Evolutionary conservation across 2,888 invertebrate species (phyloP), one percentile per base, ranked within the genome.

Genomic region (Thymelicus lineola): DNA sequence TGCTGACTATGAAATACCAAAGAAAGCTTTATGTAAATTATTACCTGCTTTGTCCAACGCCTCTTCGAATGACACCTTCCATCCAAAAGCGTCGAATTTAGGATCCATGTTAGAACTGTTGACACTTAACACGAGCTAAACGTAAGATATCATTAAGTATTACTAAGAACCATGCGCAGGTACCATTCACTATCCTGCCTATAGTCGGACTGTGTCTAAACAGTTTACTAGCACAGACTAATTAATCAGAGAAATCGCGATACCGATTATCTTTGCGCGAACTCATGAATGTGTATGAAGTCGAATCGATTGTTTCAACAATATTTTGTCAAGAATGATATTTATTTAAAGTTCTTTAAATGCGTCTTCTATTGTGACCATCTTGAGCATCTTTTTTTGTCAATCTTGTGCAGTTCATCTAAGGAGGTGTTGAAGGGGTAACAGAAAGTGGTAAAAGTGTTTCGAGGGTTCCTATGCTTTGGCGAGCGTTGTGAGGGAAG

Each of bases 1-100:
- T 28, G 28, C 3, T 5, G 28, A 28, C 28, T 28, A 28, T 5
- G 28, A 12, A 38, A 38, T 38, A 38, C 3, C 38, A 38, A 28
- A 28, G 42, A 42, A 10, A 12, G 3, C 0, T 10, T 12, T 12
- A 12, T 17, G 15, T 59, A 36, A 17, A 42, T n/a, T n/a, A n/a
- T n/a, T 55, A 76, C 77, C 77, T 58, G 77, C 58, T 73, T 62
- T 74, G 17, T 72, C 71, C 58, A 78, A 69, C 7, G 77, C 77
- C 45, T 70, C 75, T 62, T 77, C 76, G 53, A 78, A 77, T 0
- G 76, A 65, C n/a, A 76, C 71, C 61, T 74, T 76, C 3, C 70
- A 60, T n/a, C 69, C 73, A 35, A 67, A 53, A 9, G 28, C 66
- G 60, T 66, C 55, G 45, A 58, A 46, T 36, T 6, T 10, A 53